Evolutionary conservation across 2,888 invertebrate genomes (phyloP), one percentile per base, ranked within the genome.

Genomic region (Yponomeuta sedellus): DNA sequence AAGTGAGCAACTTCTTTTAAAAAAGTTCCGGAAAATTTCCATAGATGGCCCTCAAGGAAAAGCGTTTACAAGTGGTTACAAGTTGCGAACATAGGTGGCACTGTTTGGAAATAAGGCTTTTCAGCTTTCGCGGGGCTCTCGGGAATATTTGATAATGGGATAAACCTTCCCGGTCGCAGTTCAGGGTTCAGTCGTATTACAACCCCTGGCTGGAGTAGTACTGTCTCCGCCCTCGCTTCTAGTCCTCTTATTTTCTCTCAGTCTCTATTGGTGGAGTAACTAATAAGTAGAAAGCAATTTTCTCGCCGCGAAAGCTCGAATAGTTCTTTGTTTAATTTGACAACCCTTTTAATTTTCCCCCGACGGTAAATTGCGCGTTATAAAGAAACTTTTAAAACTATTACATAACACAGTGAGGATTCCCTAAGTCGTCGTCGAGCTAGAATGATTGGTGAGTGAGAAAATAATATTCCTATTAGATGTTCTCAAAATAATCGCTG

Each of bases 401-500:
- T 79, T 79, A 78, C 76, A 72, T 75, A 78, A 79, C 75, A 44
- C 76, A 73, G 81, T 78, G 80, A 74, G 77, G 75, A 81, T 79
- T 78, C 75, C 70, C 40, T 76, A 78, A 82, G 80, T 79, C 78
- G 71, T 70, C 77, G 73, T 74, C 76, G 75, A 78, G 79, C 76
- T 83, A 86, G 81, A 83, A 90, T 90, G 90, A 89, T 89, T 68
- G 87, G 90, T 90, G 77, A 89, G 89, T 86, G 68, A 70, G 72
- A 73, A 58, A 63, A 62, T 20, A 59, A 25, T 59, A 22, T 1
- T 25, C 10, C 20, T 52, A 16, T 52, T 12, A 52, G 44, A 52
- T 16, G 4, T 52, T 52, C 16, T 16, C 12, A 52, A 52, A 16
- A 16, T 12, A 16, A 52, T 52, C 44, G 5, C 12, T 52, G 44